Percentiles rank a stretch among this genome's conserved stretches.
Conservation (phyloP, 2,113 vertebrate species). For the Corynorhinus townsendii region DNA sequence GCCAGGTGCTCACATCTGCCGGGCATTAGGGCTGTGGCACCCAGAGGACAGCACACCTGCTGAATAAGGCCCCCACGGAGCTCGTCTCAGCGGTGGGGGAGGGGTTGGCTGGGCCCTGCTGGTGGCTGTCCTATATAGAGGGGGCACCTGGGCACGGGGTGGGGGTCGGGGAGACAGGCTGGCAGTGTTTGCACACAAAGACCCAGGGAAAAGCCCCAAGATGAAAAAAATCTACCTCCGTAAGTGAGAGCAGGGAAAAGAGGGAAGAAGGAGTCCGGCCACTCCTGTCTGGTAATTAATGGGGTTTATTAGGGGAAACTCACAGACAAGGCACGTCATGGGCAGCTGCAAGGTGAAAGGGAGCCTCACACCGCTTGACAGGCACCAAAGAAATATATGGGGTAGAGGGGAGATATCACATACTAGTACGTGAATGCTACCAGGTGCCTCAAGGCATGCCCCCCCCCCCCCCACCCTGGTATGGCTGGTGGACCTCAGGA, state of each 20-base stretch:
- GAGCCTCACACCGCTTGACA: too few relatives aligned
- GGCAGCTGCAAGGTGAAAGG: not conserved
- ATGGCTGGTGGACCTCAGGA: too few relatives aligned
- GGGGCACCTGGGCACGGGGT: not conserved
- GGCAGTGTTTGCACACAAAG: not conserved
- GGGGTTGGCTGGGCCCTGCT: not conserved
- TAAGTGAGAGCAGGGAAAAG: not conserved
- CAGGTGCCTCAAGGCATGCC: too few relatives aligned
- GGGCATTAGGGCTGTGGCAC: not conserved
- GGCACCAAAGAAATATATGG: not conserved
- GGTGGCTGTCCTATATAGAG: not conserved
- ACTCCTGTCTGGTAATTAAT: not conserved
- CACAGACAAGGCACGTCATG: not conserved
- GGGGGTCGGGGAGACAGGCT: not conserved
- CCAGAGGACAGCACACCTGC: accelerated
- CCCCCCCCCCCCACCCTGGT: too few relatives aligned
- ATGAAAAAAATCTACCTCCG: not conserved
- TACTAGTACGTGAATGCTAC: not conserved
- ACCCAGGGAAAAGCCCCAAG: not conserved
- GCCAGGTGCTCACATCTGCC: not conserved
- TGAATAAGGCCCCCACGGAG: not conserved
- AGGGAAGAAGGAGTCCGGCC: not conserved
- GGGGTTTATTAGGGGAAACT: not conserved
- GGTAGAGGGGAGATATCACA: not conserved
- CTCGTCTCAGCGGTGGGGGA: not conserved